Evolutionary conservation across 2,113 vertebrate species (phyloP).

Genomic region (Urocynchramus pylzowi): DNA sequence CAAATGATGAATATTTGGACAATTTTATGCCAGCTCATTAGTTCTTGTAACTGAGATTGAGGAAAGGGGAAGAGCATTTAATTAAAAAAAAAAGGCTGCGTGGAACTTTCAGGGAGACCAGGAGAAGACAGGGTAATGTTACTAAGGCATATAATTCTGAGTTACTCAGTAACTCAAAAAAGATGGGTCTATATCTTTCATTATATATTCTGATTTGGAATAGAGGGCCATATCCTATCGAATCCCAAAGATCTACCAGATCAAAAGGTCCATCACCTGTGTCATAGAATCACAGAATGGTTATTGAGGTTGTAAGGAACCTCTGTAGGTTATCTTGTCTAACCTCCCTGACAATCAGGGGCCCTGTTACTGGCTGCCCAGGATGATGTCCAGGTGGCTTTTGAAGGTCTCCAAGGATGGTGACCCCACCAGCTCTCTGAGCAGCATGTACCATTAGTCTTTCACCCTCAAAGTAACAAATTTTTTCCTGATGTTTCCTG

Average conservation of each 20-base stretch:
- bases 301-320: neutral
- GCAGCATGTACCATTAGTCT: neutral
- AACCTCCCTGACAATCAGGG: neutral
- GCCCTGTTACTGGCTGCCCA: neutral
- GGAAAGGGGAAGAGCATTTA: neutral
- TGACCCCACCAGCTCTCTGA: neutral
- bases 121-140: neutral
- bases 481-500: neutral
- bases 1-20: neutral
- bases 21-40: neutral
- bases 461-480: neutral
- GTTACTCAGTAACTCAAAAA: neutral
- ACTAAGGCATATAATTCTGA: neutral
- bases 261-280: neutral
- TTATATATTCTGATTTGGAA: neutral
- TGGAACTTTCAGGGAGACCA: neutral
- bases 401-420: neutral
- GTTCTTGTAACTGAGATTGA: neutral
- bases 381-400: neutral
- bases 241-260: neutral
- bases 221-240: neutral
- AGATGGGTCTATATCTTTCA: neutral
- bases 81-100: neutral
- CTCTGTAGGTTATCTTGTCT: neutral
- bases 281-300: neutral